A percentile compares a stretch with the other conserved stretches of the same genome.
Conservation (phyloP, 2,888 invertebrate genomes). For the Dichetophora obliterata region DNA sequence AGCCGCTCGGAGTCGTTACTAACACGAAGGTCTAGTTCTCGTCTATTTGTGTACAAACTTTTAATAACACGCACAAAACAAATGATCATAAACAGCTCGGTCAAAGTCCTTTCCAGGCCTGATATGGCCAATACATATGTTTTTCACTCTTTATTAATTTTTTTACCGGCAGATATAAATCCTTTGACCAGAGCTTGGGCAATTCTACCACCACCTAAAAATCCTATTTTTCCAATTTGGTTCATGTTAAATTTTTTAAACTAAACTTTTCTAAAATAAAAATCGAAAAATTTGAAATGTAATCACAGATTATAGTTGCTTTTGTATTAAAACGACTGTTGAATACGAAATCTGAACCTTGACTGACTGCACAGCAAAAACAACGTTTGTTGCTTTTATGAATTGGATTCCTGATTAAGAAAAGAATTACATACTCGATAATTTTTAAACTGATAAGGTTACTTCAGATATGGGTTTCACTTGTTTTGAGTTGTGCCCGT, state of each 20-base stretch:
- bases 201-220: slow-evolving; percentile 92
- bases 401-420: slow-evolving; percentile 45
- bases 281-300: neutral
- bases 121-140: too few species aligned
- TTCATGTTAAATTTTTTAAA: slow-evolving; percentile 52
- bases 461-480: slow-evolving; percentile 60
- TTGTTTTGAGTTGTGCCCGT: slow-evolving; percentile 67
- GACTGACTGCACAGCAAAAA: slow-evolving; percentile 18
- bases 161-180: slow-evolving; percentile 85
- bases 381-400: neutral
- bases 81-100: too few species aligned
- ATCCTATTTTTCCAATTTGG: slow-evolving; percentile 76
- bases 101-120: too few species aligned
- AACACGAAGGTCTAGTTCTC: too few species aligned
- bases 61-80: too few species aligned
- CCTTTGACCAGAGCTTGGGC: slow-evolving; percentile 93
- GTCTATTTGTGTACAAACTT: too few species aligned
- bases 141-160: too few species aligned
- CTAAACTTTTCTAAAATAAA: neutral
- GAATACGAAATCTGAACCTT: slow-evolving; percentile 1
- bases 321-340: neutral
- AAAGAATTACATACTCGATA: neutral
- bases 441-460: slow-evolving; percentile 22
- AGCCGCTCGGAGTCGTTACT: too few species aligned
- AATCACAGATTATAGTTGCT: neutral